phyloP scores from a whole-genome alignment of 1,140 invertebrate species.

The Halictus rubicundus region DNA sequence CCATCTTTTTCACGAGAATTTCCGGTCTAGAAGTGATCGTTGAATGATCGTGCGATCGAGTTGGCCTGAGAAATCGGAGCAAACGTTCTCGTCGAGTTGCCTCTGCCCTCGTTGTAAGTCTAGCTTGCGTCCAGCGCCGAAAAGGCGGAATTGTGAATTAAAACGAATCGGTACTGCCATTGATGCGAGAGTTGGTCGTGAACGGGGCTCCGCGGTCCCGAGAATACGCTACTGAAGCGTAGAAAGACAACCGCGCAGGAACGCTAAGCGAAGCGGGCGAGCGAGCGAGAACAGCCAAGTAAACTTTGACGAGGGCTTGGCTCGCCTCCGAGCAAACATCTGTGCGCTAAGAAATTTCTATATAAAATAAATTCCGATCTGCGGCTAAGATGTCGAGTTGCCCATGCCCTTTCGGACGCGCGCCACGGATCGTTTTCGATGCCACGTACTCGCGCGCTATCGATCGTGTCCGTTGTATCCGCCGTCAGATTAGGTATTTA shows the following conservation, averaged over 20 bases:
- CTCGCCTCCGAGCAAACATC: conserved; percentile 42
- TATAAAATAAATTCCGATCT: conserved; percentile 40
- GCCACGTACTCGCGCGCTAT: too few species aligned
- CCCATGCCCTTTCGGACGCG: not conserved
- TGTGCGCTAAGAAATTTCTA: conserved; percentile 51
- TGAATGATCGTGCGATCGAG: not conserved
- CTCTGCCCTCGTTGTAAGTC: too few species aligned
- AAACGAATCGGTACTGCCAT: too few species aligned
- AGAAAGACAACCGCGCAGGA: conserved; percentile 51
- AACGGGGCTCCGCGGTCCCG: conserved; percentile 10
- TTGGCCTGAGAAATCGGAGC: too few species aligned
- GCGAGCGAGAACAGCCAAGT: conserved; percentile 48
- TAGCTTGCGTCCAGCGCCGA: too few species aligned
- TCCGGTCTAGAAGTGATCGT: not conserved
- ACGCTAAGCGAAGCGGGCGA: conserved; percentile 50
- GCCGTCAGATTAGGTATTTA: too few species aligned
- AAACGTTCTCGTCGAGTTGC: too few species aligned
- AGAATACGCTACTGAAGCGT: conserved; percentile 44
- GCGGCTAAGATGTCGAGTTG: not conserved
- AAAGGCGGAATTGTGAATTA: too few species aligned
- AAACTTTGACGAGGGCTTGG: conserved; percentile 63
- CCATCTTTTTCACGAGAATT: too few species aligned
- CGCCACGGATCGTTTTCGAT: too few species aligned
- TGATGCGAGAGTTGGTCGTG: not conserved
- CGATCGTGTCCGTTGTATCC: too few species aligned